Evolutionary conservation across 1,140 invertebrate species (phyloP).

Genomic region (Lepidurus packardi): DNA sequence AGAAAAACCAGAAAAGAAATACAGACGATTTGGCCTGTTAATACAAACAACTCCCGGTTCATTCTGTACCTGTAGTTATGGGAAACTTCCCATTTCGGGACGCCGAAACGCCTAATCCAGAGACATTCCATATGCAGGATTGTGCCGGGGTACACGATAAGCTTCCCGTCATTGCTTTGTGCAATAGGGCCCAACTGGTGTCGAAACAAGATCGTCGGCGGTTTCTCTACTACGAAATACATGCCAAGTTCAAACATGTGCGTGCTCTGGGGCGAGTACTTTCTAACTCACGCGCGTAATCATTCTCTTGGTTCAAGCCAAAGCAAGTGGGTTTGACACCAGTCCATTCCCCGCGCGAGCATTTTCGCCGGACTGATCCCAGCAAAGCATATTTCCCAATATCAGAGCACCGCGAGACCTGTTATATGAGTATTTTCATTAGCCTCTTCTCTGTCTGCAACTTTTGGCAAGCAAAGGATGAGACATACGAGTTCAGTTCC

Average conservation of each 20-base stretch:
- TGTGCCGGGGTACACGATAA: constrained; percentile 76
- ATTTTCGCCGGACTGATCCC: constrained; percentile 57
- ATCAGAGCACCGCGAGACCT: constrained; percentile 61
- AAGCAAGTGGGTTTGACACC: constrained; percentile 68
- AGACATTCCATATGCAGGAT: constrained; percentile 79
- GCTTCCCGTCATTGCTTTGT: constrained; percentile 74
- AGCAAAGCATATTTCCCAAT: constrained; percentile 65
- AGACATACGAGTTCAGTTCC: constrained; percentile 59
- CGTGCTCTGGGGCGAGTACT: neutral
- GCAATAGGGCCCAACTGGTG: constrained; percentile 74
- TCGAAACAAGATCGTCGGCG: constrained; percentile 74
- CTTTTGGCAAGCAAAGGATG: neutral
- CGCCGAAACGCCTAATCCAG: constrained; percentile 74
- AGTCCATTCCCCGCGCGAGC: constrained; percentile 69
- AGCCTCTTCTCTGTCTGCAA: constrained; percentile 19
- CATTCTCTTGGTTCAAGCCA: constrained; percentile 74
- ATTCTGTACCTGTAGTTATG: constrained; percentile 55
- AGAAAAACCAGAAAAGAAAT: neutral
- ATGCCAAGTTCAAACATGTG: neutral
- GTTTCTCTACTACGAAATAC: constrained; percentile 63
- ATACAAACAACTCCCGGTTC: neutral
- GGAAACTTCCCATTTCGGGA: constrained; percentile 73
- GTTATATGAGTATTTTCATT: constrained; percentile 7
- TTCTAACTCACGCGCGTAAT: constrained; percentile 65
- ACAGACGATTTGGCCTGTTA: constrained; percentile 20